phyloP scores from a whole-genome alignment of 2,113 vertebrate species.

The Dromaius novaehollandiae region DNA sequence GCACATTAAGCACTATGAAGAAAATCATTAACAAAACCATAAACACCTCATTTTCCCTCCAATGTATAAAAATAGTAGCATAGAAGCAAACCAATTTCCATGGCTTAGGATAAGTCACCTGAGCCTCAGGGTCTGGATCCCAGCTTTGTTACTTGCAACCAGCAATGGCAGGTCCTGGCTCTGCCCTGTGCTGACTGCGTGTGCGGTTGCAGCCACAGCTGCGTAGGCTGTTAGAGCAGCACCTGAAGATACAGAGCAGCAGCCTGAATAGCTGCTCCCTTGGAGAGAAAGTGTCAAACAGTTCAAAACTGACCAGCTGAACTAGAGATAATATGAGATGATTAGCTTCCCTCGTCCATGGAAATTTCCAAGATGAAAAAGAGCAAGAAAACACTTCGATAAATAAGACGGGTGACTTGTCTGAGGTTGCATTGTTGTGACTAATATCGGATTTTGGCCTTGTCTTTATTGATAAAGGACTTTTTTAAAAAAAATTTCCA shows the following conservation, averaged over 20 bases:
- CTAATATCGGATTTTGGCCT: not conserved
- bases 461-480: not conserved
- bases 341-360: not conserved
- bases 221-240: not conserved
- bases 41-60: not conserved
- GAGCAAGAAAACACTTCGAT: not conserved
- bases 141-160: not conserved
- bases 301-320: not conserved
- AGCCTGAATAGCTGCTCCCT: not conserved
- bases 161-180: not conserved
- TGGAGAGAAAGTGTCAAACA: not conserved
- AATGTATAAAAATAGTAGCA: not conserved
- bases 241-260: not conserved
- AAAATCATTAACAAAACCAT: not conserved
- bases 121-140: not conserved
- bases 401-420: not conserved
- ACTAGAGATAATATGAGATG: not conserved
- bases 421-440: not conserved
- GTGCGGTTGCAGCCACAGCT: not conserved
- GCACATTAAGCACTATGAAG: not conserved
- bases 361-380: not conserved
- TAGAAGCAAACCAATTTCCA: not conserved
- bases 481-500: not conserved
- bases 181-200: fast-evolving
- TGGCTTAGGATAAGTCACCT: not conserved